Percentiles rank a stretch among this genome's conserved stretches.
phyloP scores from a whole-genome alignment of 2,797 vertebrate genomes.

The Carduelis carduelis region DNA sequence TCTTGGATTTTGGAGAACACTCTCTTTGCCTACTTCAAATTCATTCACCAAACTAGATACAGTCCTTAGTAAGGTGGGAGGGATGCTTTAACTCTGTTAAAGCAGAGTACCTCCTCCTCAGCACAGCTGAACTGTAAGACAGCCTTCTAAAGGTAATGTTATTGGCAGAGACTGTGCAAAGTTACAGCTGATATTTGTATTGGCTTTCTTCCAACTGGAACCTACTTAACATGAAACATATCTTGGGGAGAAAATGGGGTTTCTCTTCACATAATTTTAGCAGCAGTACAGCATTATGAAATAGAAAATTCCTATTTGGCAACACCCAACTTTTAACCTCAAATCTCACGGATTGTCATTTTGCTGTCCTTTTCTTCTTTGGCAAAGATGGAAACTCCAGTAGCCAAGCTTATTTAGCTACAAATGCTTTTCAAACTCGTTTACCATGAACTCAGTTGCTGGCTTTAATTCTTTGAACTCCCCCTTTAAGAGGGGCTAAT shows the following conservation, averaged over 20 bases:
- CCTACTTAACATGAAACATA: neutral
- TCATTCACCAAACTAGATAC: neutral
- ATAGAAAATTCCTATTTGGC: neutral
- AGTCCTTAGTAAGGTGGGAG: neutral
- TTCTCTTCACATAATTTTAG: neutral
- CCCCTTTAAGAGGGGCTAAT: neutral
- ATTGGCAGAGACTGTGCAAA: neutral
- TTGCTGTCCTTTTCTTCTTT: neutral
- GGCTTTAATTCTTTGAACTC: neutral
- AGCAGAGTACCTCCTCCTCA: neutral
- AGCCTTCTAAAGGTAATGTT: neutral
- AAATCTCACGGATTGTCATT: neutral
- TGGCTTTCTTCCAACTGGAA: neutral
- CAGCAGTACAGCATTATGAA: neutral
- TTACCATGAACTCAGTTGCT: neutral
- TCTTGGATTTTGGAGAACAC: neutral
- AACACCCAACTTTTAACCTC: neutral
- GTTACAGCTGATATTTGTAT: neutral
- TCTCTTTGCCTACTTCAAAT: neutral
- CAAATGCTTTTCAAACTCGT: neutral
- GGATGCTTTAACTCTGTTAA: neutral
- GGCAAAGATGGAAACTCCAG: neutral
- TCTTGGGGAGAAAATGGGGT: neutral
- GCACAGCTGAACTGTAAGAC: neutral
- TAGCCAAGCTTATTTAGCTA: neutral